phyloP scores from a whole-genome alignment of 2,113 vertebrate genomes.

The Antennarius striatus region DNA sequence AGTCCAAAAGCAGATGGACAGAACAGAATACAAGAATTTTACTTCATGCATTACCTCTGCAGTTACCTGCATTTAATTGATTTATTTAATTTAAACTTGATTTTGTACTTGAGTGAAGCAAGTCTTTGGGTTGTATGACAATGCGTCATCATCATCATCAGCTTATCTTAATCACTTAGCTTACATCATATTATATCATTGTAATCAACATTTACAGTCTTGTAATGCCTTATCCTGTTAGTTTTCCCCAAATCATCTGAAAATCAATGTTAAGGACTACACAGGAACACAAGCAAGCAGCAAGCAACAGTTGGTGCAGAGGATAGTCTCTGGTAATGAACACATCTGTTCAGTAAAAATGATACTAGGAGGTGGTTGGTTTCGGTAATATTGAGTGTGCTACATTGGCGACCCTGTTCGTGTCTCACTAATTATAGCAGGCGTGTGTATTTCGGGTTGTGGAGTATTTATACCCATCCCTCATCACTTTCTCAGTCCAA shows the following conservation, averaged over 20 bases:
- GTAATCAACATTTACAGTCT: neutral
- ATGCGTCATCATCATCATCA: neutral
- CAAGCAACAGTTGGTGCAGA: conserved; percentile 47
- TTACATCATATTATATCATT: neutral
- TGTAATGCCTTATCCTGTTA: neutral
- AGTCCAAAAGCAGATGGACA: neutral
- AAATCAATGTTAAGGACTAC: conserved; percentile 1
- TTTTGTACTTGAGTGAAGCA: neutral
- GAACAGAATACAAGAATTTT: neutral
- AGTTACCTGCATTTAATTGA: too few species aligned
- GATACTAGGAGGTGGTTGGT: conserved; percentile 53
- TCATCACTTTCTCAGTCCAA: conserved; percentile 74
- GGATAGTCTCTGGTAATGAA: conserved; percentile 1
- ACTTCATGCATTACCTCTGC: conserved; percentile 2
- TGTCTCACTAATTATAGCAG: conserved; percentile 81
- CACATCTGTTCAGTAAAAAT: conserved; percentile 45
- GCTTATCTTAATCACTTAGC: neutral
- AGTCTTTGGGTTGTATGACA: neutral
- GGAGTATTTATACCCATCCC: conserved; percentile 79
- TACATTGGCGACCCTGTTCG: conserved; percentile 80
- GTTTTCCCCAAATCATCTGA: conserved; percentile 3
- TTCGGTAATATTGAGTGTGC: conserved; percentile 74
- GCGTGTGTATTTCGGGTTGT: conserved; percentile 74
- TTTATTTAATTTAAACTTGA: too few species aligned
- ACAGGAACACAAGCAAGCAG: conserved; percentile 2